Conservation (phyloP, 2,113 vertebrate genomes). For the Tragelaphus buxtoni region DNA sequence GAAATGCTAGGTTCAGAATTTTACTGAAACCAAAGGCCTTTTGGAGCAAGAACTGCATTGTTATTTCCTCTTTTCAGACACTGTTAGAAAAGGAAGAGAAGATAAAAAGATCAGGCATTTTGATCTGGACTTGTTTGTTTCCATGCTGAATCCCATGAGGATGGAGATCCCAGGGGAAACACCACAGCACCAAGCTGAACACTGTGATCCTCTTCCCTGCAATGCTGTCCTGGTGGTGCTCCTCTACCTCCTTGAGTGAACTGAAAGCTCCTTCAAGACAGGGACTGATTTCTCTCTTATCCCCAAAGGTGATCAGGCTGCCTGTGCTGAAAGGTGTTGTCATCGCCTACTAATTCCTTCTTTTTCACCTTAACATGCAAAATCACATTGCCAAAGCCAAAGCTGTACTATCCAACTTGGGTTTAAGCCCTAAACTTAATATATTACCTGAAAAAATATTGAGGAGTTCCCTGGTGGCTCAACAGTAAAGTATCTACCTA, state of each 20-base stretch:
- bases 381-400: not conserved
- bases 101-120: not conserved
- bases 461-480: not conserved
- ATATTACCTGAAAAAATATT: not conserved
- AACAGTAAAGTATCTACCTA: accelerated
- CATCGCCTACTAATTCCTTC: not conserved
- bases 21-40: not conserved
- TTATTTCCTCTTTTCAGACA: not conserved
- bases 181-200: accelerated
- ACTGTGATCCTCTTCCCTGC: not conserved
- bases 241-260: not conserved
- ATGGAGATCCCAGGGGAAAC: not conserved
- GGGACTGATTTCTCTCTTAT: not conserved
- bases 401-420: not conserved
- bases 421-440: not conserved
- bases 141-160: not conserved
- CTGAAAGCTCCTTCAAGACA: not conserved
- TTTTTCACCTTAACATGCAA: not conserved
- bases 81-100: not conserved
- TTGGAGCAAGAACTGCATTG: not conserved
- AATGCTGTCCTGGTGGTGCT: not conserved
- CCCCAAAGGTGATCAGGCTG: no score
- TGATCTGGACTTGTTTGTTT: not conserved
- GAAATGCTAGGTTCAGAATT: not conserved
- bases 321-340: not conserved